These are phyloP conservation scores for Cremastinae sp. DNA, from an alignment of 2,888 invertebrate species.

Conservation along the genomic window DNA sequence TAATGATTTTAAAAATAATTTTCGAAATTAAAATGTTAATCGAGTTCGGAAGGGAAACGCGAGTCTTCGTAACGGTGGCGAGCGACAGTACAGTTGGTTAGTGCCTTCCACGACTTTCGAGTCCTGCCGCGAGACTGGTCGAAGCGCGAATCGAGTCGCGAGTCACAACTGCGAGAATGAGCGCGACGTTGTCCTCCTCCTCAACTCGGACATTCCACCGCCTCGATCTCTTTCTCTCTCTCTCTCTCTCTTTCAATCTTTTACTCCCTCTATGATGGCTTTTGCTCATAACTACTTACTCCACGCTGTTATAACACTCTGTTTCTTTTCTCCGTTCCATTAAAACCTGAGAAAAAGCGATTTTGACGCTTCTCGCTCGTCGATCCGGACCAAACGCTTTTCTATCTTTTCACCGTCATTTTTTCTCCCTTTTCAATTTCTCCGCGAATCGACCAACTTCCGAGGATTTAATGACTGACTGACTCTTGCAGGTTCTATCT, in stretches of 20 bases:
- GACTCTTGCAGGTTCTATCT: too few species aligned
- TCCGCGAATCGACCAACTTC: too few species aligned
- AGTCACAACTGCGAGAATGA: conserved; percentile 58
- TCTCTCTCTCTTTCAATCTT: conserved; percentile 54
- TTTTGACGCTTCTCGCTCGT: conserved; percentile 12
- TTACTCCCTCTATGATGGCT: conserved; percentile 48
- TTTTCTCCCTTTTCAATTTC: neutral
- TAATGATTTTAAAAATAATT: too few species aligned
- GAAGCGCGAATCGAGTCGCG: conserved; percentile 66
- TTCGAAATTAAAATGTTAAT: too few species aligned
- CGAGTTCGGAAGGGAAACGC: conserved; percentile 11
- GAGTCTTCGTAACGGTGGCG: conserved; percentile 23
- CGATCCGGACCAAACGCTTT: conserved; percentile 28
- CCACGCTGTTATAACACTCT: conserved; percentile 33
- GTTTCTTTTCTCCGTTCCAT: conserved; percentile 20
- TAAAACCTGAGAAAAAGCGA: neutral
- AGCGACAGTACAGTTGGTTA: conserved; percentile 46
- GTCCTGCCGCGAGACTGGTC: conserved; percentile 78
- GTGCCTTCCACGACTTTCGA: conserved; percentile 73
- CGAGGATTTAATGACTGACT: too few species aligned
- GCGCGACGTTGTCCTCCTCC: conserved; percentile 47
- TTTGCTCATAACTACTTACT: conserved; percentile 42
- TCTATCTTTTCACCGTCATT: conserved; percentile 5
- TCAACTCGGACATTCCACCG: conserved; percentile 47
- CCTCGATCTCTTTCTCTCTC: conserved; percentile 50